Conservation (phyloP, 1,140 invertebrate species). For the Drosophila bocki region DNA sequence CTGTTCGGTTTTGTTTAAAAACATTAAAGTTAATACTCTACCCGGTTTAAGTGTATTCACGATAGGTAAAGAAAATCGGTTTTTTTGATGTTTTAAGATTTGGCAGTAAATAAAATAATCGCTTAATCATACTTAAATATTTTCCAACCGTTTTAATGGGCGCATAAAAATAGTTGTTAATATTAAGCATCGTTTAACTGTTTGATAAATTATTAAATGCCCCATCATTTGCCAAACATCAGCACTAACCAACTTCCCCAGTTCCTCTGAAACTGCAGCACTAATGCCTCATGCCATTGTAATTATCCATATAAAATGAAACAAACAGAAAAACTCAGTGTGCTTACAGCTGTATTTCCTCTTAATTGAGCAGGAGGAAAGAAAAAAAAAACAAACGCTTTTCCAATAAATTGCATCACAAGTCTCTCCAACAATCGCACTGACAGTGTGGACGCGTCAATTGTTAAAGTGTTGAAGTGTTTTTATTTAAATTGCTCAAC, state of each 20-base stretch:
- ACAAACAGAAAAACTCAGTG: constrained; percentile 23
- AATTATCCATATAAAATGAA: constrained; percentile 38
- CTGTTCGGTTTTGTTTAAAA: constrained; percentile 29
- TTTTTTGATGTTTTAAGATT: neutral
- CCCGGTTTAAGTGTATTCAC: neutral
- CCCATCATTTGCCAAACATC: constrained; percentile 28
- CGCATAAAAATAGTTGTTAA: constrained; percentile 16
- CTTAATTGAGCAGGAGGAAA: constrained; percentile 43
- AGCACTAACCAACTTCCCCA: constrained; percentile 36
- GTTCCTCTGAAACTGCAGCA: constrained; percentile 13
- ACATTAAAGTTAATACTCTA: constrained; percentile 5
- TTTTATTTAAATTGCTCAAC: constrained; percentile 81
- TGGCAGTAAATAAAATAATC: neutral
- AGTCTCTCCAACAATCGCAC: constrained; percentile 44
- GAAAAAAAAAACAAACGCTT: constrained; percentile 49
- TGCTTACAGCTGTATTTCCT: constrained; percentile 44
- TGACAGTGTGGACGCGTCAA: constrained; percentile 58
- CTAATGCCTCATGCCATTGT: constrained; percentile 36
- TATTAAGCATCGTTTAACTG: constrained; percentile 12
- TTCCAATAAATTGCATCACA: constrained; percentile 79
- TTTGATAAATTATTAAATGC: constrained; percentile 33
- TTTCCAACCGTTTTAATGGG: neutral
- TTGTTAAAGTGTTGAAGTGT: constrained; percentile 81
- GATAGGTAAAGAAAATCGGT: neutral
- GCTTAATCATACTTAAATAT: neutral